Percentiles rank a stretch among this genome's conserved stretches.
Conservation (phyloP, 1,140 invertebrate genomes). For the Zaprionus vittiger region DNA sequence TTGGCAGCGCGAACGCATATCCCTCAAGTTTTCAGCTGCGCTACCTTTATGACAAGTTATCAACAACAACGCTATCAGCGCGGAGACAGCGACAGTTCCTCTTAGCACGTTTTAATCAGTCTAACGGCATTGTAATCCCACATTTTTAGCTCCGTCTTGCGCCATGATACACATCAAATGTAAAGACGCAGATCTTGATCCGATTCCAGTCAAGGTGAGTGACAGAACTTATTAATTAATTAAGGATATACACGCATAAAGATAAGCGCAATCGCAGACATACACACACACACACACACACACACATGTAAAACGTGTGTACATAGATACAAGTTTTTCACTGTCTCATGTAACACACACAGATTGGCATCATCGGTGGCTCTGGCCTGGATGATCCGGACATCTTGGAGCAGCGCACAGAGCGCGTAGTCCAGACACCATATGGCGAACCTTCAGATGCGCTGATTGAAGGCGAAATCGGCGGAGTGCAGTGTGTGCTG, state of each 20-base stretch:
- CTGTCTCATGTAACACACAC: constrained; percentile 78
- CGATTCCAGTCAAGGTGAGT: constrained; percentile 72
- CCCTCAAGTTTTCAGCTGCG: constrained; percentile 42
- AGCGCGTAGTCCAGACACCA: constrained; percentile 89
- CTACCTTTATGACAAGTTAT: constrained; percentile 63
- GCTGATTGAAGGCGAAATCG: constrained; percentile 91
- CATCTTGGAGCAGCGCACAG: constrained; percentile 89
- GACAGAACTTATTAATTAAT: constrained; percentile 6
- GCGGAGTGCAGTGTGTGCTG: constrained; percentile 89
- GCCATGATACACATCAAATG: constrained; percentile 76
- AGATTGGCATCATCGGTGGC: constrained; percentile 98
- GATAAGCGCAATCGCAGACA: not conserved
- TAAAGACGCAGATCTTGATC: constrained; percentile 74
- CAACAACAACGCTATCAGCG: constrained; percentile 62
- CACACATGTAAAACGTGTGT: not conserved
- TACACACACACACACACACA: not conserved
- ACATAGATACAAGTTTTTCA: not conserved
- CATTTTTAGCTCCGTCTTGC: constrained; percentile 14
- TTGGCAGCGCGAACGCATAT: constrained; percentile 20
- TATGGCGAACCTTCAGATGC: constrained; percentile 94
- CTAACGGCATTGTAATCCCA: constrained; percentile 10
- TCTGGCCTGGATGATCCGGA: constrained; percentile 95
- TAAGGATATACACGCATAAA: not conserved
- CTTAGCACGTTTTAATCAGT: constrained; percentile 48
- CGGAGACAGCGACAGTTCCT: constrained; percentile 47